These are phyloP conservation scores for Henricia sp. DNA, from an alignment of 53 echinoderm and acorn worm genomes.

Conservation along the genomic window DNA sequence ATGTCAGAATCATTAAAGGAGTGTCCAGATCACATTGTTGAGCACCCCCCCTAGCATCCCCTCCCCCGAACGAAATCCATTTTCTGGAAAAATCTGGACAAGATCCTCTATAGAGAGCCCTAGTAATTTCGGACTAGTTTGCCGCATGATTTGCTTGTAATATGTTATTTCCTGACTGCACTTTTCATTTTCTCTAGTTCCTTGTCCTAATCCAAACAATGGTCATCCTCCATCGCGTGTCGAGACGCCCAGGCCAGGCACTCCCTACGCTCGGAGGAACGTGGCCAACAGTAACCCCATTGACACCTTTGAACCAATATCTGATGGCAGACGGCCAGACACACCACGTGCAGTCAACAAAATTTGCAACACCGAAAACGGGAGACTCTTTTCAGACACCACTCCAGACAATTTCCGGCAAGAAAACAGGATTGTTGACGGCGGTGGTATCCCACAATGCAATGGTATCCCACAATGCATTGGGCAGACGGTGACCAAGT, in stretches of 20 bases:
- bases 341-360: not conserved
- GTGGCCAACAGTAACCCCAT: not conserved
- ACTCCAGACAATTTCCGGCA: not conserved
- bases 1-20: no score
- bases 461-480: not conserved
- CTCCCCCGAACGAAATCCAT: no score
- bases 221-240: slow-evolving; percentile 25
- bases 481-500: slow-evolving; percentile 31
- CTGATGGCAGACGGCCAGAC: not conserved
- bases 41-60: no score
- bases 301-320: slow-evolving; percentile 29
- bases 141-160: no score
- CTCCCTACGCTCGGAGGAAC: slow-evolving; percentile 21
- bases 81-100: no score
- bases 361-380: slow-evolving; percentile 27
- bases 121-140: no score
- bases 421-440: not conserved
- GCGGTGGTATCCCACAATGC: not conserved
- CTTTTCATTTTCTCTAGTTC: not conserved
- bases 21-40: no score
- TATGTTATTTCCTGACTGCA: no score
- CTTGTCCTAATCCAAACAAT: not conserved
- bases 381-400: not conserved
- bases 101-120: no score
- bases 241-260: slow-evolving; percentile 10